phyloP scores from a whole-genome alignment of 2,888 invertebrate species.

The Aelia acuminata region DNA sequence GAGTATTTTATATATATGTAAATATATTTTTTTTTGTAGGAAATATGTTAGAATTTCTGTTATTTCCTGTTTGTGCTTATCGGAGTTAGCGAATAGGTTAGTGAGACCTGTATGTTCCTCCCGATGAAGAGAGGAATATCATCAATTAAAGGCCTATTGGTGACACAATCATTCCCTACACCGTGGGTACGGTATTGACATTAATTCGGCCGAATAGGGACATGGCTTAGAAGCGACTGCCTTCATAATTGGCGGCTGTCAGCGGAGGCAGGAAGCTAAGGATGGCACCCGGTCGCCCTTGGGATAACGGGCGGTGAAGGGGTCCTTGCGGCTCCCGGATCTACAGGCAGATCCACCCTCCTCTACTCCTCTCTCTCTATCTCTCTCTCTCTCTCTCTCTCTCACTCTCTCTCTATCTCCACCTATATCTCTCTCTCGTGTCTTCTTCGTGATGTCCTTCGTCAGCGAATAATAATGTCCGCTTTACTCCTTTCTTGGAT shows the following conservation, averaged over 20 bases:
- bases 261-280: background rate
- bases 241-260: constrained; percentile 34
- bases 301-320: constrained; percentile 52
- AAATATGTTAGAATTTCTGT: too few species aligned
- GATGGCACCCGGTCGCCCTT: constrained; percentile 50
- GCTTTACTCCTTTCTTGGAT: background rate
- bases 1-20: too few species aligned
- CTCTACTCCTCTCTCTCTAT: background rate
- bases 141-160: background rate
- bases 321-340: constrained; percentile 53
- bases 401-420: too few species aligned
- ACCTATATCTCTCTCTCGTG: background rate
- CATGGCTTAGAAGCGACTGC: background rate
- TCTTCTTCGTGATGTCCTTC: constrained; percentile 12
- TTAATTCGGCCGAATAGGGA: background rate
- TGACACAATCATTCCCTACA: background rate
- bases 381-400: background rate
- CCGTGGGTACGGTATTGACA: background rate
- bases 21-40: too few species aligned
- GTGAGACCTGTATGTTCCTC: too few species aligned
- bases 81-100: too few species aligned
- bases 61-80: too few species aligned
- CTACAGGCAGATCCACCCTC: constrained; percentile 40
- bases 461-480: background rate
- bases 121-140: background rate